phyloP scores from a whole-genome alignment of 2,797 vertebrate genomes.

The Ptychobarbus kaznakovi region DNA sequence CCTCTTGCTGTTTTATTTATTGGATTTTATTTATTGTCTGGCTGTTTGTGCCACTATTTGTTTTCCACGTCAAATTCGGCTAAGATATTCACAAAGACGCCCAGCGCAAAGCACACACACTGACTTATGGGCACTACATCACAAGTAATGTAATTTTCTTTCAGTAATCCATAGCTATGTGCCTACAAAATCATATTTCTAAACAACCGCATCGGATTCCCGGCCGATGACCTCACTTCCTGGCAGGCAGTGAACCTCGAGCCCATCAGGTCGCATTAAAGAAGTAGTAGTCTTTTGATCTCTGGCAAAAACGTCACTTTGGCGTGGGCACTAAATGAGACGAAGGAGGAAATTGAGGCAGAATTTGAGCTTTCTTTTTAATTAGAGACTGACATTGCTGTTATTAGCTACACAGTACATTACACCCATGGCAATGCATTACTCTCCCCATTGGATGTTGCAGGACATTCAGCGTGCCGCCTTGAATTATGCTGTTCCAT shows the following conservation, averaged over 20 bases:
- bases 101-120: slow-evolving; percentile 27
- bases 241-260: slow-evolving; percentile 18
- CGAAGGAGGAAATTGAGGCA: neutral
- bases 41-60: slow-evolving; percentile 49
- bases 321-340: slow-evolving; percentile 29
- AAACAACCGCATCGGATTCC: slow-evolving; percentile 17
- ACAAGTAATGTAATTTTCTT: slow-evolving; percentile 29
- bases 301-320: neutral
- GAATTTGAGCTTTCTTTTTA: slow-evolving; percentile 59
- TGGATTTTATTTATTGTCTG: slow-evolving; percentile 47
- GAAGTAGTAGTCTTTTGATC: slow-evolving; percentile 23
- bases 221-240: slow-evolving; percentile 26
- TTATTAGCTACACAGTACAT: slow-evolving; percentile 66
- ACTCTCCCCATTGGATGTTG: slow-evolving; percentile 48
- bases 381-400: slow-evolving; percentile 64
- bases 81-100: slow-evolving; percentile 49
- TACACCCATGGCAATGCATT: slow-evolving; percentile 59
- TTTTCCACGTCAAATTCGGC: slow-evolving; percentile 49
- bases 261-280: slow-evolving; percentile 34
- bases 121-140: slow-evolving; percentile 22
- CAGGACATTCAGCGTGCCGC: slow-evolving; percentile 37
- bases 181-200: slow-evolving; percentile 38
- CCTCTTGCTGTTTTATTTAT: slow-evolving; percentile 57
- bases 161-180: slow-evolving; percentile 35
- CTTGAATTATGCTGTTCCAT: slow-evolving; percentile 60